Evolutionary conservation across 2,797 vertebrate species (phyloP).

Genomic region (Danio aesculapii): DNA sequence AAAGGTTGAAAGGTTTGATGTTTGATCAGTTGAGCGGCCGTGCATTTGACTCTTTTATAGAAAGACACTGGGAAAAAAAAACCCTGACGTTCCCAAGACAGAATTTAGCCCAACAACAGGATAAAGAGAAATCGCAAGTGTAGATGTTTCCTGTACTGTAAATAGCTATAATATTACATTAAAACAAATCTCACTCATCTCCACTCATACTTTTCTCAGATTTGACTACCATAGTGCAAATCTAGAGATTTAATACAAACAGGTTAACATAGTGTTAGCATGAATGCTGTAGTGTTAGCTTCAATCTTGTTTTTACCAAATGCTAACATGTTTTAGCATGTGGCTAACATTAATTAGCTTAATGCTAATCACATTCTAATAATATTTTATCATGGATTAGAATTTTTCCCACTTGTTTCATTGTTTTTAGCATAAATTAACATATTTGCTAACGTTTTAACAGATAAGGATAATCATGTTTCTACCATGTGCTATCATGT

Average conservation of each 20-base stretch:
- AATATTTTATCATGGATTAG: too few relatives aligned
- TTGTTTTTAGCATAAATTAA: too few relatives aligned
- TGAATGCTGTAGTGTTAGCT: too few relatives aligned
- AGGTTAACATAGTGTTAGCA: too few relatives aligned
- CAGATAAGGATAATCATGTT: too few relatives aligned
- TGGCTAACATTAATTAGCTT: too few relatives aligned
- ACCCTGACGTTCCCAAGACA: neutral
- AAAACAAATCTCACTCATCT: neutral
- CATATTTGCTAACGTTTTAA: too few relatives aligned
- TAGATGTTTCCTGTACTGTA: neutral
- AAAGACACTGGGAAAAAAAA: neutral
- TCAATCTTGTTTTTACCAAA: too few relatives aligned
- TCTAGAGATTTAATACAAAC: neutral
- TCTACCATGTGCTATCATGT: too few relatives aligned
- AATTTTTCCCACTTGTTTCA: too few relatives aligned
- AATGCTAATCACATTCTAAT: too few relatives aligned
- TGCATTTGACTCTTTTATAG: neutral
- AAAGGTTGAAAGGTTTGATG: constrained; percentile 1
- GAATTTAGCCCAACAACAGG: neutral
- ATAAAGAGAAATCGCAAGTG: neutral
- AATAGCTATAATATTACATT: neutral
- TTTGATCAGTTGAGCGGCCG: neutral
- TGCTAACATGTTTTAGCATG: too few relatives aligned
- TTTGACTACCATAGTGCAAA: neutral
- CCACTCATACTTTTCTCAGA: neutral